These are phyloP conservation scores for Delichon dasypus DNA, from an alignment of 2,797 vertebrate species.

Conservation along the genomic window DNA sequence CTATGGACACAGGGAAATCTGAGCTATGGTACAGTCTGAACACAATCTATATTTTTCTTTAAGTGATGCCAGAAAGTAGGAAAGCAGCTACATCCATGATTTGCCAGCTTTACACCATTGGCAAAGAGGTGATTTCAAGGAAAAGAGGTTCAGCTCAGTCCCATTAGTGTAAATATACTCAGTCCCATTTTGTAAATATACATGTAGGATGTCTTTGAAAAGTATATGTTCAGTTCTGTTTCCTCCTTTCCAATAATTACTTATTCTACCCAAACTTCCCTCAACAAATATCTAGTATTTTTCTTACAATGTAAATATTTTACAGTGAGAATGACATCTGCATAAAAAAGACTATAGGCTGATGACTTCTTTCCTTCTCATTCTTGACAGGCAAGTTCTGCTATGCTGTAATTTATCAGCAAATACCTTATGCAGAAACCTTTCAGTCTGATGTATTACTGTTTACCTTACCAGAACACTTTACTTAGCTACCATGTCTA, in stretches of 20 bases:
- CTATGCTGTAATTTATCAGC: background rate
- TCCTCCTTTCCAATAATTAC: background rate
- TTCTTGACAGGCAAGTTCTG: background rate
- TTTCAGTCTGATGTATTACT: background rate
- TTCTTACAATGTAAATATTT: background rate
- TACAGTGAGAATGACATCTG: background rate
- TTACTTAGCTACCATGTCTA: background rate
- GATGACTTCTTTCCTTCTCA: accelerated
- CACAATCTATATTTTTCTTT: background rate
- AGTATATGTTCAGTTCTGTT: background rate
- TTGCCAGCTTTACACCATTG: background rate
- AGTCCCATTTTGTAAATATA: background rate
- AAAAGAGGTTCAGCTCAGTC: background rate
- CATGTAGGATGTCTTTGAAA: background rate
- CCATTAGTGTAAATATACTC: background rate
- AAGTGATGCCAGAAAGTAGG: background rate
- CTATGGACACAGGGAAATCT: background rate
- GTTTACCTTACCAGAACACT: background rate
- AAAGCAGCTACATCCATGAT: background rate
- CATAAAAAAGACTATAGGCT: background rate
- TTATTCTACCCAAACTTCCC: background rate
- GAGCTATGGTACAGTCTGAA: background rate
- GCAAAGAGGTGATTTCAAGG: background rate
- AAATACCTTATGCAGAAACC: background rate
- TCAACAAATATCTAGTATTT: background rate